Conservation (phyloP, 1,140 invertebrate species). For the Argopecten irradians region DNA sequence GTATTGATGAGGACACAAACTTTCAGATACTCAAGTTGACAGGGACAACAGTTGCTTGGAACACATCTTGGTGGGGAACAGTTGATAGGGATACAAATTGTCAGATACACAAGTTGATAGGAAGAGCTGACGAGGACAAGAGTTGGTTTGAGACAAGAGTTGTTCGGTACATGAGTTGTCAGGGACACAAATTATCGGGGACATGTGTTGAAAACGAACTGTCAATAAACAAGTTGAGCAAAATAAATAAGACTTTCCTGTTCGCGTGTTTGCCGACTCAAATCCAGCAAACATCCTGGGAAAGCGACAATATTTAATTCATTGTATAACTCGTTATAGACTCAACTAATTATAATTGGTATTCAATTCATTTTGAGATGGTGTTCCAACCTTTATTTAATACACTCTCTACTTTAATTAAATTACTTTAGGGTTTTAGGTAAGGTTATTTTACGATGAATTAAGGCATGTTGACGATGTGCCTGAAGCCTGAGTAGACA, state of each 20-base stretch:
- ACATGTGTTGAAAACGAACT: not conserved
- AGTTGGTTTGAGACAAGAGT: too few relatives aligned
- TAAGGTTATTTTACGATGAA: not conserved
- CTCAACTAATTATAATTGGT: not conserved
- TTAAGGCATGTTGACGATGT: not conserved
- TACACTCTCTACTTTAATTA: not conserved
- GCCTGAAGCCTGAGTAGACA: not conserved
- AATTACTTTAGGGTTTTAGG: not conserved
- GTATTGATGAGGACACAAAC: too few relatives aligned
- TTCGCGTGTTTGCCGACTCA: not conserved
- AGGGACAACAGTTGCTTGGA: too few relatives aligned
- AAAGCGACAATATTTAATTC: not conserved
- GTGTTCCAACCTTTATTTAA: not conserved
- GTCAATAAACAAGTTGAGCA: not conserved
- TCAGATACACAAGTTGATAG: too few relatives aligned
- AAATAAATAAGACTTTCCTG: constrained; percentile 17
- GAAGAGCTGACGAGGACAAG: too few relatives aligned
- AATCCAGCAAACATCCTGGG: not conserved
- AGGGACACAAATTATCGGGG: not conserved
- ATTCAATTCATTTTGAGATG: not conserved
- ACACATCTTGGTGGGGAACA: too few relatives aligned
- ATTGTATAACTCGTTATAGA: not conserved
- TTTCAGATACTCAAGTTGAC: too few relatives aligned
- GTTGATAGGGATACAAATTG: too few relatives aligned
- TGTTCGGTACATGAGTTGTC: too few relatives aligned